Conservation (phyloP, 2,888 invertebrate genomes). For the Colostygia pectinataria region DNA sequence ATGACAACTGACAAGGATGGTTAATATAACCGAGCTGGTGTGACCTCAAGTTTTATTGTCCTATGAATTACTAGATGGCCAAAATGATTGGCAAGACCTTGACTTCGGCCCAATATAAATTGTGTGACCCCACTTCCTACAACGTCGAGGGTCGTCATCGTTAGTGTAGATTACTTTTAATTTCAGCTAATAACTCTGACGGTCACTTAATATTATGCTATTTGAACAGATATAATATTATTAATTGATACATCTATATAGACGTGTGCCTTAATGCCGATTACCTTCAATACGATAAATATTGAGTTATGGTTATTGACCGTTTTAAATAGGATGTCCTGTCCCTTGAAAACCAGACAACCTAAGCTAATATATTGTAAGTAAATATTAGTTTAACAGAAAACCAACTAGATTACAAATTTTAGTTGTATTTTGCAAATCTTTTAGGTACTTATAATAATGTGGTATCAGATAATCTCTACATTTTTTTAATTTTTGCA, state of each 20-base stretch:
- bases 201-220: slow-evolving; percentile 37
- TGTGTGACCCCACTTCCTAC: slow-evolving; percentile 77
- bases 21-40: slow-evolving; percentile 55
- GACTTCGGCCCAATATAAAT: slow-evolving; percentile 77
- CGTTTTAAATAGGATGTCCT: slow-evolving; percentile 29
- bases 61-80: slow-evolving; percentile 73
- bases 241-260: neutral
- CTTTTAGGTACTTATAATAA: too few relatives aligned
- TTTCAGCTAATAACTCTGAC: slow-evolving; percentile 52
- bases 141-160: slow-evolving; percentile 66
- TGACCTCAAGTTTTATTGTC: slow-evolving; percentile 72
- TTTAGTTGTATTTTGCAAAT: neutral
- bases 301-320: slow-evolving; percentile 16
- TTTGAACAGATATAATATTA: slow-evolving; percentile 3
- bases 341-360: slow-evolving; percentile 23
- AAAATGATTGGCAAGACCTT: slow-evolving; percentile 77
- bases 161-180: slow-evolving; percentile 64
- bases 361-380: slow-evolving; percentile 18
- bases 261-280: neutral
- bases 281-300: neutral
- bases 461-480: too few relatives aligned
- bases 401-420: slow-evolving; percentile 14
- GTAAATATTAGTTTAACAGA: slow-evolving; percentile 18
- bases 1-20: too few relatives aligned
- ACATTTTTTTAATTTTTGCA: too few relatives aligned